phyloP scores from a whole-genome alignment of 2,888 invertebrate species.

The Pterobdella sp. region DNA sequence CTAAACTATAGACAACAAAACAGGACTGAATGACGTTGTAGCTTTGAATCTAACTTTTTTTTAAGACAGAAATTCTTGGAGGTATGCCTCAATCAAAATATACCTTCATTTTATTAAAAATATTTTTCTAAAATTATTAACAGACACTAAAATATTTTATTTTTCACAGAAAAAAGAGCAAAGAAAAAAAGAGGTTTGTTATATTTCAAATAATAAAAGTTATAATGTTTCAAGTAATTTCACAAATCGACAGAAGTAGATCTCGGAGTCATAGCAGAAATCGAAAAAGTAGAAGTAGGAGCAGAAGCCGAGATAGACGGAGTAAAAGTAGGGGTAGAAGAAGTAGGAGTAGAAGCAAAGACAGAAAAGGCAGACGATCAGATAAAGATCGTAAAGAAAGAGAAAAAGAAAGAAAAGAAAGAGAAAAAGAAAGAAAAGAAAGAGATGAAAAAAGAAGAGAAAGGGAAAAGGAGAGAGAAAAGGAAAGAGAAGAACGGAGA shows the following conservation, averaged over 20 bases:
- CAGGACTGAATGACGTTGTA: conserved; percentile 14
- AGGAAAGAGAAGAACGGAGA: conserved; percentile 19
- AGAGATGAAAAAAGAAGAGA: conserved; percentile 8
- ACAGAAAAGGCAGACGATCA: conserved; percentile 36
- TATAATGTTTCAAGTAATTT: not conserved
- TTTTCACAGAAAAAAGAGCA: conserved; percentile 25
- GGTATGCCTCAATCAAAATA: conserved; percentile 12
- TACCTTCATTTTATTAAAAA: not conserved
- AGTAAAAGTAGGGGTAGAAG: conserved; percentile 35
- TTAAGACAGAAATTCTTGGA: conserved; percentile 10
- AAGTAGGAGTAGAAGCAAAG: conserved; percentile 37
- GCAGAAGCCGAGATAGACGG: conserved; percentile 48
- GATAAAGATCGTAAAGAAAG: conserved; percentile 29
- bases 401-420: conserved; percentile 28
- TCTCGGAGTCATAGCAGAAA: conserved; percentile 11
- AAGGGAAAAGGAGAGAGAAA: conserved; percentile 20
- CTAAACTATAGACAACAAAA: conserved; percentile 5
- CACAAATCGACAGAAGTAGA: conserved; percentile 5
- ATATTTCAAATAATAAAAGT: not conserved
- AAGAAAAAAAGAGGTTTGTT: conserved; percentile 19
- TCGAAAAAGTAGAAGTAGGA: conserved; percentile 10
- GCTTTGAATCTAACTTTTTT: conserved; percentile 7
- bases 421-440: conserved; percentile 11
- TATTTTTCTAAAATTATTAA: not conserved
- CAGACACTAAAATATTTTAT: not conserved